A percentile compares a stretch with the other conserved stretches of the same genome.
Evolutionary conservation across 2,888 invertebrate species (phyloP).

Genomic region (Nasonia oneida): DNA sequence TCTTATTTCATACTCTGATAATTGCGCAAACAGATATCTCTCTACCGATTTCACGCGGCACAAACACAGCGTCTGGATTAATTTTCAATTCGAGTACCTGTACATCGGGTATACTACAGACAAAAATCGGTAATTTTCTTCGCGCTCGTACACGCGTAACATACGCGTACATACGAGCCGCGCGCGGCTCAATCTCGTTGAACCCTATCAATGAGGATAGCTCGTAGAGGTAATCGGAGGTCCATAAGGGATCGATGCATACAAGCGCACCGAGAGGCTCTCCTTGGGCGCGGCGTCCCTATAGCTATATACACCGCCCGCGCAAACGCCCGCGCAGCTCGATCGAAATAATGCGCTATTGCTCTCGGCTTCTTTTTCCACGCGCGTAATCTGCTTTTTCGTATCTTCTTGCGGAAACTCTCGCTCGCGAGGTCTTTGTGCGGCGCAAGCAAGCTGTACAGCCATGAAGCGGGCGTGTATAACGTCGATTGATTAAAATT

Average conservation of each 20-base stretch:
- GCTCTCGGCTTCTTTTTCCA: not conserved
- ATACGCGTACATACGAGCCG: not conserved
- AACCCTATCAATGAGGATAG: slow-evolving; percentile 3
- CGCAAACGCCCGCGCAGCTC: not conserved
- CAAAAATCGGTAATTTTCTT: slow-evolving; percentile 18
- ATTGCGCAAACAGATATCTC: not conserved
- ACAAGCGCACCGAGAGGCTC: not conserved
- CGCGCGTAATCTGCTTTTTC: slow-evolving; percentile 1
- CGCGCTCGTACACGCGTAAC: not conserved
- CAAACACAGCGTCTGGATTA: not conserved
- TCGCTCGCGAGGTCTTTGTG: not conserved
- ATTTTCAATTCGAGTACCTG: slow-evolving; percentile 1
- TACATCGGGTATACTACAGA: too few relatives aligned
- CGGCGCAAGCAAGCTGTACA: not conserved
- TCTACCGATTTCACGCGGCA: not conserved
- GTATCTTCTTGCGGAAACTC: not conserved
- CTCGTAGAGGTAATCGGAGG: not conserved
- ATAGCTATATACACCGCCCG: not conserved
- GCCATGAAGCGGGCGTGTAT: not conserved
- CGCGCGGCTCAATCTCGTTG: not conserved
- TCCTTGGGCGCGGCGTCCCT: not conserved
- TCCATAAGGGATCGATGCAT: slow-evolving; percentile 9
- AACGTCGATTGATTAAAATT: slow-evolving; percentile 18
- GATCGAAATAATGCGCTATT: not conserved
- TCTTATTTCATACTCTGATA: not conserved